These are phyloP conservation scores for Bolinopsis microptera DNA, from an alignment of 37 sponge, comb jelly and placozoan species.

Conservation along the genomic window DNA sequence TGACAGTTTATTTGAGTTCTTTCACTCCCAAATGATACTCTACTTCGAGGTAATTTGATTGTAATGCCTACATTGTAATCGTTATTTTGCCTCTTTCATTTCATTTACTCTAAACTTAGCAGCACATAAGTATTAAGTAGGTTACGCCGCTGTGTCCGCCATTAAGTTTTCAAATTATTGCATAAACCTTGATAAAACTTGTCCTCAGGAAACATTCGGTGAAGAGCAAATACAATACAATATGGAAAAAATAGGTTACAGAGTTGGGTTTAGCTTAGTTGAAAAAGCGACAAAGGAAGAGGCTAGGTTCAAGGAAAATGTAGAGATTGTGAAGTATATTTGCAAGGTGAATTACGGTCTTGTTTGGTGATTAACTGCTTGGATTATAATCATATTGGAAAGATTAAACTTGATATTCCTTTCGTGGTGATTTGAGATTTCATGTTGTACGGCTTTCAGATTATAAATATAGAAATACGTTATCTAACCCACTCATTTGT, in stretches of 20 bases:
- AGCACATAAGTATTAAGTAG: background rate
- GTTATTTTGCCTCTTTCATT: too few species aligned
- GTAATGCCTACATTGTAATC: background rate
- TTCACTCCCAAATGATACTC: conserved; percentile 2
- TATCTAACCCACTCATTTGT: background rate
- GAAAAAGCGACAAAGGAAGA: conserved; percentile 47
- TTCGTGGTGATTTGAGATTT: too few species aligned
- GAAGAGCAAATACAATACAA: background rate
- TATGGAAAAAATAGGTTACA: conserved; percentile 31
- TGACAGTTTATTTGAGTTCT: conserved; percentile 14
- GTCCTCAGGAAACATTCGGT: background rate
- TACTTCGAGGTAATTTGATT: conserved; percentile 45
- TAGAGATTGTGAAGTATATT: conserved; percentile 46
- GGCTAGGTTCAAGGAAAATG: conserved; percentile 44
- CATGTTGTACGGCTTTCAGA: too few species aligned
- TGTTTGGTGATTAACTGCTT: background rate
- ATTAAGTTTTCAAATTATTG: too few species aligned
- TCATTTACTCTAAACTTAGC: too few species aligned
- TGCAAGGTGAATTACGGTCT: background rate
- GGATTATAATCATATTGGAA: too few species aligned
- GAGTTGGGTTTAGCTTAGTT: conserved; percentile 35
- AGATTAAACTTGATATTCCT: too few species aligned
- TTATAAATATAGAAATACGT: too few species aligned
- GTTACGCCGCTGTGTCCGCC: background rate
- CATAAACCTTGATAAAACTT: too few species aligned